phyloP scores from a whole-genome alignment of 2,113 vertebrate species.

The Damaliscus lunatus region DNA sequence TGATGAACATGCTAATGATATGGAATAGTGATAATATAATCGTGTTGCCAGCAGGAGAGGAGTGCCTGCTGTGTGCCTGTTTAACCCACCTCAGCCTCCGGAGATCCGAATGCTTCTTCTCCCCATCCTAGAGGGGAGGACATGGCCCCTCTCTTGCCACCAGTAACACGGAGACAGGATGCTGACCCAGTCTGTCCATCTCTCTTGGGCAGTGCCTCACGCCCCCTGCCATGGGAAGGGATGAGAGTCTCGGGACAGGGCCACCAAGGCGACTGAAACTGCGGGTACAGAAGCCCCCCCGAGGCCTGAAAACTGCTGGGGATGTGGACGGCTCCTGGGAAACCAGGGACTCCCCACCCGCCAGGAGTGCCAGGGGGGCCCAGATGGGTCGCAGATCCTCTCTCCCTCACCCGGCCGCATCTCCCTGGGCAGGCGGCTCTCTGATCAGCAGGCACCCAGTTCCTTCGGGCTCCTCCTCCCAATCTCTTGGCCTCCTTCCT shows the following conservation, averaged over 20 bases:
- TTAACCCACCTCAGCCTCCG: background rate
- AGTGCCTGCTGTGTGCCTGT: background rate
- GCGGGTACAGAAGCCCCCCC: fast-evolving
- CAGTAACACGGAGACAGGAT: background rate
- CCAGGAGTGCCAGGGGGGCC: background rate
- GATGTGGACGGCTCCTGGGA: background rate
- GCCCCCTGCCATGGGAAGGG: background rate
- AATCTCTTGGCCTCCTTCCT: constrained; percentile 52
- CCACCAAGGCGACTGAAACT: fast-evolving
- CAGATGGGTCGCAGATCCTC: background rate
- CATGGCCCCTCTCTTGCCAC: background rate
- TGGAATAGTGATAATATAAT: fast-evolving
- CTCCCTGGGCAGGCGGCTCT: background rate
- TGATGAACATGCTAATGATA: background rate
- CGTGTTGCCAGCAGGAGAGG: background rate
- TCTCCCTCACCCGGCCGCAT: background rate
- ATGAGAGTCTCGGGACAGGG: background rate
- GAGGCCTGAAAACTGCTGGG: background rate
- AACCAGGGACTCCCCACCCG: too few species aligned
- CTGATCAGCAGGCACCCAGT: background rate
- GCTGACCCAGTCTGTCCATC: background rate
- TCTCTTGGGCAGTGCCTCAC: background rate
- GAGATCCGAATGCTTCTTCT: too few species aligned
- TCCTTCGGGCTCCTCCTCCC: constrained; percentile 29
- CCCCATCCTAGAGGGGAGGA: background rate